Evolutionary conservation across 1,140 invertebrate genomes (phyloP).

Genomic region (Cherax quadricarinatus): DNA sequence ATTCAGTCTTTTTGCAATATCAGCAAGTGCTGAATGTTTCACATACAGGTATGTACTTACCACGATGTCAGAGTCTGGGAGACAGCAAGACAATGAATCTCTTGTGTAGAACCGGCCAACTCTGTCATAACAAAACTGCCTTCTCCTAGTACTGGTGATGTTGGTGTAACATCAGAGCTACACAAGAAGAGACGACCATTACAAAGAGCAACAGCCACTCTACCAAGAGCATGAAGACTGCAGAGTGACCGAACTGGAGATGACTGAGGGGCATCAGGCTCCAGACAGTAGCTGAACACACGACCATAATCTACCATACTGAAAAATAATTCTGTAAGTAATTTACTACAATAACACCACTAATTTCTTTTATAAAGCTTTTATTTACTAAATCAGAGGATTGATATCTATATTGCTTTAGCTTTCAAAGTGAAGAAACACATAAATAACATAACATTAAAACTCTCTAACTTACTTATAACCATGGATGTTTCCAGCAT

Average conservation of each 20-base stretch:
- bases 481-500: conserved; percentile 86
- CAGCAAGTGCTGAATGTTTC: no score
- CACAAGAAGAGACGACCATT: conserved; percentile 88
- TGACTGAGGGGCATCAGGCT: conserved; percentile 78
- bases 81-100: conserved; percentile 68
- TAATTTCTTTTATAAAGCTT: neutral
- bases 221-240: conserved; percentile 81
- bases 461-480: conserved; percentile 81
- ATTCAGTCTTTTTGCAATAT: no score
- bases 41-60: conserved; percentile 22
- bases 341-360: no score
- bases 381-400: neutral
- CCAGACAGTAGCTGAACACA: conserved; percentile 79
- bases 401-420: neutral
- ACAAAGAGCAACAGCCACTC: conserved; percentile 85
- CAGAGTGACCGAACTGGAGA: conserved; percentile 82
- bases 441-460: neutral
- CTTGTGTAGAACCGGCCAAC: conserved; percentile 78
- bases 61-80: conserved; percentile 54
- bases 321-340: neutral
- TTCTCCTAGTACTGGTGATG: conserved; percentile 81
- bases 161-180: conserved; percentile 81
- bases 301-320: conserved; percentile 75
- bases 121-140: conserved; percentile 87
- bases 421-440: no score